These are phyloP conservation scores for Petrocephalus zakoni DNA, from an alignment of 2,113 vertebrate genomes.

Conservation along the genomic window DNA sequence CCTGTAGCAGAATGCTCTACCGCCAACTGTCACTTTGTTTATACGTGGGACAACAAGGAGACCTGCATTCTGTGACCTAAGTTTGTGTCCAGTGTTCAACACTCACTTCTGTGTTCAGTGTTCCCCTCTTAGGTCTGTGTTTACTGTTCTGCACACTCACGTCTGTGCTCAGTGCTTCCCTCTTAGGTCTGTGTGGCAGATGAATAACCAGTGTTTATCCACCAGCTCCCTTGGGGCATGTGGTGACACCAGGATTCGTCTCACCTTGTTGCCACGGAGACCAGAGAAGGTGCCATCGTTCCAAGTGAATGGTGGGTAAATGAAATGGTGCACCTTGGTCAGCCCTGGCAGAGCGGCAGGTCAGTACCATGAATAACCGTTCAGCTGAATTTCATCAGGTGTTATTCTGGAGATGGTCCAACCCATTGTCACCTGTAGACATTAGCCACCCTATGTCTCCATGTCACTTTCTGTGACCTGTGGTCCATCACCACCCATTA, in stretches of 20 bases:
- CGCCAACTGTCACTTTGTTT: too few species aligned
- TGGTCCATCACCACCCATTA: slow-evolving; percentile 57
- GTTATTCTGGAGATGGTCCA: neutral
- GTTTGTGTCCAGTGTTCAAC: neutral
- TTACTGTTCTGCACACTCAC: neutral
- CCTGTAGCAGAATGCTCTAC: too few species aligned
- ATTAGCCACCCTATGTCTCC: neutral
- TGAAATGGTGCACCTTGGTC: neutral
- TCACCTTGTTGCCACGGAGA: neutral
- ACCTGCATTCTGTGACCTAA: too few species aligned
- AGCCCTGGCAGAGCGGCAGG: neutral
- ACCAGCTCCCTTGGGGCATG: neutral
- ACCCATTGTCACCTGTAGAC: neutral
- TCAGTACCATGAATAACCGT: neutral
- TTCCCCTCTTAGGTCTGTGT: neutral
- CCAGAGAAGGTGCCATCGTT: neutral
- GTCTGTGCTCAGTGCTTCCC: neutral
- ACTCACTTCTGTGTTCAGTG: neutral
- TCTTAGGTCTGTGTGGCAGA: neutral
- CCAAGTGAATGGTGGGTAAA: neutral
- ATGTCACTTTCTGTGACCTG: slow-evolving; percentile 44
- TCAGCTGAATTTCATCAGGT: neutral
- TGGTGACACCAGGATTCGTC: neutral
- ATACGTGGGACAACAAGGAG: too few species aligned
- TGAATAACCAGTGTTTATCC: neutral